Conservation (phyloP, 2,888 invertebrate species). For the Clunio marinus region DNA sequence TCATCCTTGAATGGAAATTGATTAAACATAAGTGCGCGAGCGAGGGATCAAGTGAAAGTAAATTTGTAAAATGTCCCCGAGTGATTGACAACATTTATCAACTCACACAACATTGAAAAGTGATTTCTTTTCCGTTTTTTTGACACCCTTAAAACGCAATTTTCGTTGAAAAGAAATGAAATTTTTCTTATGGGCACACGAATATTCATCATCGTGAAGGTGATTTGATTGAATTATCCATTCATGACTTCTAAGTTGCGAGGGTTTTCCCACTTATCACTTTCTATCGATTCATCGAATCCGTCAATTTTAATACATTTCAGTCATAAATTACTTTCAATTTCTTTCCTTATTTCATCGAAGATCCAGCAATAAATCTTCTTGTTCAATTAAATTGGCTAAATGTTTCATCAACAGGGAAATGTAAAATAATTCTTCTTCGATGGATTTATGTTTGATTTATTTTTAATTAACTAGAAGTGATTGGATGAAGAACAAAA, state of each 20-base stretch:
- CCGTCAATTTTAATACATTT: constrained; percentile 11
- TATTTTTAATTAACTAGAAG: constrained; percentile 1
- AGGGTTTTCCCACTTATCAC: neutral
- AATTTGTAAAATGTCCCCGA: constrained; percentile 21
- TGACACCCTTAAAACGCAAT: neutral
- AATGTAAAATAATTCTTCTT: neutral
- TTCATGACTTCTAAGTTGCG: neutral
- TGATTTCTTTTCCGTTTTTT: neutral
- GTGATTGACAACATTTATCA: constrained; percentile 29
- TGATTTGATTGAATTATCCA: constrained; percentile 26
- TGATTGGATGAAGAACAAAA: neutral
- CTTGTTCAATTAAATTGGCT: neutral
- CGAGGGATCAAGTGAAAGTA: constrained; percentile 15
- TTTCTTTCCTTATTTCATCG: neutral
- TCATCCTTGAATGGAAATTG: constrained; percentile 20
- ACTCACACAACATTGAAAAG: constrained; percentile 7
- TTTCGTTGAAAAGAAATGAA: neutral
- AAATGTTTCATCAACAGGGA: neutral
- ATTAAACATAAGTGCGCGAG: constrained; percentile 20
- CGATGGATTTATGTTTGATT: neutral
- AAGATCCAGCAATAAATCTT: neutral
- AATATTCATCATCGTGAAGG: constrained; percentile 19
- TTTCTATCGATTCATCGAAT: neutral
- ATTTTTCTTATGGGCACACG: neutral
- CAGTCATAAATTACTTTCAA: constrained; percentile 3